A percentile compares a stretch with the other conserved stretches of the same genome.
Conservation (phyloP, 2,888 invertebrate genomes). For the Drosophila melanosoma region DNA sequence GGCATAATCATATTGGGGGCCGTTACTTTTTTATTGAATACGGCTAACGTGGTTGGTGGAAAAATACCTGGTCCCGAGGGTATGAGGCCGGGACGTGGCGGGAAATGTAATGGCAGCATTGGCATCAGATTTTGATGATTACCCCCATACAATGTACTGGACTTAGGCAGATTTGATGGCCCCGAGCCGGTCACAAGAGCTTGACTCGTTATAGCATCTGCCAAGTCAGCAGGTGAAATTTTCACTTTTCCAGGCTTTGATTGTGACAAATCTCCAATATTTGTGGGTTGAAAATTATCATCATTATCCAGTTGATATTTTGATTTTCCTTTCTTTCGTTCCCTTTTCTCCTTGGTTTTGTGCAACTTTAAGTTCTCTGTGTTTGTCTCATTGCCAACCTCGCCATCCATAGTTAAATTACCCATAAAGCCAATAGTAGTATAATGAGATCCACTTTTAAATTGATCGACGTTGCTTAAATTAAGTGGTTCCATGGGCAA, state of each 20-base stretch:
- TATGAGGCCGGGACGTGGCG: slow-evolving; percentile 86
- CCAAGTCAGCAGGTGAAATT: background rate
- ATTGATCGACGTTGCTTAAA: slow-evolving; percentile 41
- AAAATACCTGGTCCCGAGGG: slow-evolving; percentile 86
- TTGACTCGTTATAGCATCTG: slow-evolving; percentile 1
- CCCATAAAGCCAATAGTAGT: background rate
- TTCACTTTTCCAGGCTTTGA: slow-evolving; percentile 2
- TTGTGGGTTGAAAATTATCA: background rate
- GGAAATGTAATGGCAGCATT: slow-evolving; percentile 83
- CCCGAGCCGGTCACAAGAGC: background rate
- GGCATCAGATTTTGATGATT: slow-evolving; percentile 77
- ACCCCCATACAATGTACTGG: slow-evolving; percentile 27
- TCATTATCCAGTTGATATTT: slow-evolving; percentile 31
- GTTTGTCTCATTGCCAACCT: background rate
- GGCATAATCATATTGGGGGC: slow-evolving; percentile 32
- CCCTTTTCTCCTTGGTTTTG: slow-evolving; percentile 72
- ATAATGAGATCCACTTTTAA: slow-evolving; percentile 4
- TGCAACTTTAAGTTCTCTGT: slow-evolving; percentile 13
- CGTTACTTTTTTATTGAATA: slow-evolving; percentile 46
- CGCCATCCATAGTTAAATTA: background rate
- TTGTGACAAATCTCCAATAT: background rate
- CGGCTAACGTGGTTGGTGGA: slow-evolving; percentile 77
- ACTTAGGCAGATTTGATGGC: background rate
- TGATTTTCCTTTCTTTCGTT: slow-evolving; percentile 70
- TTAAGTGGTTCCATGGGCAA: slow-evolving; percentile 54